Conservation (phyloP, 2,888 invertebrate species). For the Cosmia pyralina region DNA sequence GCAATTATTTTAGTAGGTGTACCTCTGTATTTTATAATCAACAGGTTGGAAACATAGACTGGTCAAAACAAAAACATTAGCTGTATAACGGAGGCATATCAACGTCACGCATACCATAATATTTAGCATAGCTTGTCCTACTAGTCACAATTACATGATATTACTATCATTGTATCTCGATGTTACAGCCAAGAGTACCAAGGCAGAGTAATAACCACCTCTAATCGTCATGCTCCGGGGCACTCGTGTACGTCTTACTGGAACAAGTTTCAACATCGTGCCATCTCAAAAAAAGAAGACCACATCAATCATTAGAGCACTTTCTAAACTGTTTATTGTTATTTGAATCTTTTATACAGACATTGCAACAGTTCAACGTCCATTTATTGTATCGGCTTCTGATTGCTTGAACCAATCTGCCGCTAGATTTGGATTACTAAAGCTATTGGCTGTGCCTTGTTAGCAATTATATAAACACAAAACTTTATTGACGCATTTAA, state of each 20-base stretch:
- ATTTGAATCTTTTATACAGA: conserved; percentile 60
- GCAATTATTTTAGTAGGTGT: conserved; percentile 30
- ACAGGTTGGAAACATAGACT: conserved; percentile 9
- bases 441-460: conserved; percentile 28
- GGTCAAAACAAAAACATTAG: conserved; percentile 8
- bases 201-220: conserved; percentile 63
- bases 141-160: conserved; percentile 49
- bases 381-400: conserved; percentile 46
- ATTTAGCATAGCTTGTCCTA: conserved; percentile 28
- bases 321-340: conserved; percentile 84
- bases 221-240: conserved; percentile 73
- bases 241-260: conserved; percentile 62
- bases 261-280: conserved; percentile 82
- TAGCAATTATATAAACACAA: conserved; percentile 29
- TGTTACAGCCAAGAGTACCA: conserved; percentile 51
- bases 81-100: background rate
- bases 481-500: conserved; percentile 11
- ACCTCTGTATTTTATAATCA: conserved; percentile 7
- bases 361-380: conserved; percentile 60
- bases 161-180: conserved; percentile 46
- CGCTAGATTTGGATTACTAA: conserved; percentile 47
- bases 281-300: conserved; percentile 77
- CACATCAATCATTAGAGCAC: conserved; percentile 84
- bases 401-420: conserved; percentile 36
- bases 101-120: conserved; percentile 20